Evolutionary conservation across 1,140 invertebrate species (phyloP), one percentile per base, ranked within the genome.

Genomic region (Zaprionus nigranus): DNA sequence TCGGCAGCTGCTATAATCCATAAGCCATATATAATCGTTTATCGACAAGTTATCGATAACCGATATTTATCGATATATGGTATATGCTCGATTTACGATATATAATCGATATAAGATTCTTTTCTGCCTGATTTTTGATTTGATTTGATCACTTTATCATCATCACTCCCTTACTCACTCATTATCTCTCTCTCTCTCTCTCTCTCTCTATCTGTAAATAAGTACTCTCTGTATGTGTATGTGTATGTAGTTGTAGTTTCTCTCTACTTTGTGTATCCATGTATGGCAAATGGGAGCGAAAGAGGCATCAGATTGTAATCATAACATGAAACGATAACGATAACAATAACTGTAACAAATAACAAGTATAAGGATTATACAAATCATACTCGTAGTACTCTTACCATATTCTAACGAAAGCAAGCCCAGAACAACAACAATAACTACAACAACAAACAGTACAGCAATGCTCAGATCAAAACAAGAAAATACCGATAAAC

Each of bases 271-370:
- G 74, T 88, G 68, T 88, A 88, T 88, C 84, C 84, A 84, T 88
- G 88, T 91, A 90, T 87, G 87, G 87, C 87, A 91, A 92, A 90
- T 92, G 90, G 90, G 90, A 92, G 90, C 83, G 90, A 92, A 92
- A 92, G 90, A 92, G 86, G 87, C 82, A 91, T 92, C 90, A 92
- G 90, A 92, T 92, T 87, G 77, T 87, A 87, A 87, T 88, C 84
- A 79, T 76, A 65, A 69, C 58, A 72, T 68, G 54, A 56, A 67
- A 78, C 54, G 62, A 43, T 51, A 78, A 63, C 63, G 73, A 34
- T 78, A 78, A 79, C 69, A 74, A 40, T 71, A 77, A 58, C 22
- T 63, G 54, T 53, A 78, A 73, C 70, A 79, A 74, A 46, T 69
- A 65, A 62, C 51, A 36, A 62, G 53, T 43, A 79, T 73, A 65